Evolutionary conservation across 2,888 invertebrate species (phyloP).

Genomic region (Pimpla rufipes): DNA sequence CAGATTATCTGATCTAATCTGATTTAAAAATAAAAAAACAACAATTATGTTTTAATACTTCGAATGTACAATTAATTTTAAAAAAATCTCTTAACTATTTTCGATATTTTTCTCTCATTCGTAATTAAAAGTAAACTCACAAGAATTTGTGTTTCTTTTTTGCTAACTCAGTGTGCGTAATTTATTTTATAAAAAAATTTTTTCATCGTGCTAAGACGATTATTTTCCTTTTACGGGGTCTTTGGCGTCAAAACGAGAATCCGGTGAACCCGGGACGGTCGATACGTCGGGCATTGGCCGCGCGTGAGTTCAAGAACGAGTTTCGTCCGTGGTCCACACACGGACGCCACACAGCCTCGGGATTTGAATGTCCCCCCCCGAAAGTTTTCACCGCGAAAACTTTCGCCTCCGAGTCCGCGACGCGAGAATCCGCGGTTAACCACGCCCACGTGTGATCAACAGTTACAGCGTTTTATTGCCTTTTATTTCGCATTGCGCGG

Average conservation of each 20-base stretch:
- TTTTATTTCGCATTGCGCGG: slow-evolving; percentile 18
- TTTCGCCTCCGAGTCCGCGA: slow-evolving; percentile 46
- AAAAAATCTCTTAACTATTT: too few relatives aligned
- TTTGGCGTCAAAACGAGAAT: slow-evolving; percentile 48
- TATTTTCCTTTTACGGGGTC: background rate
- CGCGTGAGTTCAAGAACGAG: slow-evolving; percentile 57
- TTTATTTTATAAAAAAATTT: slow-evolving; percentile 4
- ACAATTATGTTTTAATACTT: too few relatives aligned
- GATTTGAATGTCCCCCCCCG: slow-evolving; percentile 50
- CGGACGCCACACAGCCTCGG: slow-evolving; percentile 59
- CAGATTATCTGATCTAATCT: too few relatives aligned
- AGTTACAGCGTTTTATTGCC: slow-evolving; percentile 41
- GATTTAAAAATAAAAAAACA: too few relatives aligned
- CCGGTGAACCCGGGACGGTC: slow-evolving; percentile 36
- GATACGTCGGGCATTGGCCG: slow-evolving; percentile 63
- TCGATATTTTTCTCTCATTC: too few relatives aligned
- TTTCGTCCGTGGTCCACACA: slow-evolving; percentile 53
- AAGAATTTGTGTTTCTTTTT: too few relatives aligned
- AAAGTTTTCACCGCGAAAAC: slow-evolving; percentile 68
- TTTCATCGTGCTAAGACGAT: background rate
- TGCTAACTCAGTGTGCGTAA: background rate
- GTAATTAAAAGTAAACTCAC: too few relatives aligned
- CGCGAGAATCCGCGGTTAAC: slow-evolving; percentile 48
- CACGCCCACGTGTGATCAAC: slow-evolving; percentile 40
- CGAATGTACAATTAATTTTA: too few relatives aligned